These are phyloP conservation scores for Etheostoma spectabile DNA, from an alignment of 2,113 vertebrate genomes.

Conservation along the genomic window DNA sequence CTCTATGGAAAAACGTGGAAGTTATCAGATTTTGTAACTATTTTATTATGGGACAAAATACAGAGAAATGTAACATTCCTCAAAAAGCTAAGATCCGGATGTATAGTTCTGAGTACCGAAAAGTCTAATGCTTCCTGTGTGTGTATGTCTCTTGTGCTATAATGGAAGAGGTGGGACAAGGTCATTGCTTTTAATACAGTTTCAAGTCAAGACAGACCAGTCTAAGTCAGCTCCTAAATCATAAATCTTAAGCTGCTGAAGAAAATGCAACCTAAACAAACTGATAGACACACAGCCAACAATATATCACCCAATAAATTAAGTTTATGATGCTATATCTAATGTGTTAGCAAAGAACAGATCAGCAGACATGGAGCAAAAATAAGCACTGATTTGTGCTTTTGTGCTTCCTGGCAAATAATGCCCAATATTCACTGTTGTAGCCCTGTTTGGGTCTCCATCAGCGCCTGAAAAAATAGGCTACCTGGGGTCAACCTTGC, in stretches of 20 bases:
- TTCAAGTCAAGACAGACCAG: neutral
- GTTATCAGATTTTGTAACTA: conserved; percentile 58
- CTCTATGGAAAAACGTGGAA: conserved; percentile 29
- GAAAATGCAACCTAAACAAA: neutral
- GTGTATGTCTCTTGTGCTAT: neutral
- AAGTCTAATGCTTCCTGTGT: neutral
- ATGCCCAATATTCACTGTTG: neutral
- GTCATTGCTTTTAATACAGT: neutral
- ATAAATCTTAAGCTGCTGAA: neutral
- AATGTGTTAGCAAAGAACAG: neutral
- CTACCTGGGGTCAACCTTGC: neutral
- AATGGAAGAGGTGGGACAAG: neutral
- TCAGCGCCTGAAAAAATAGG: neutral
- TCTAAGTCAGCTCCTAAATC: neutral
- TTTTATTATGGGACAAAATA: conserved; percentile 1
- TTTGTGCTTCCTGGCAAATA: neutral
- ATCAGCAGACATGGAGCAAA: neutral
- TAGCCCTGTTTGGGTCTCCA: neutral
- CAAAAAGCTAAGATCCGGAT: neutral
- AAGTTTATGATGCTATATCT: neutral
- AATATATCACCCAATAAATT: neutral
- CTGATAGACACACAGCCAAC: neutral
- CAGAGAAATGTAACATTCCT: neutral
- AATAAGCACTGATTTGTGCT: neutral
- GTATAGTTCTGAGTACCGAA: neutral